Conservation (phyloP, 2,888 invertebrate species). For the Abrostola triplasia region DNA sequence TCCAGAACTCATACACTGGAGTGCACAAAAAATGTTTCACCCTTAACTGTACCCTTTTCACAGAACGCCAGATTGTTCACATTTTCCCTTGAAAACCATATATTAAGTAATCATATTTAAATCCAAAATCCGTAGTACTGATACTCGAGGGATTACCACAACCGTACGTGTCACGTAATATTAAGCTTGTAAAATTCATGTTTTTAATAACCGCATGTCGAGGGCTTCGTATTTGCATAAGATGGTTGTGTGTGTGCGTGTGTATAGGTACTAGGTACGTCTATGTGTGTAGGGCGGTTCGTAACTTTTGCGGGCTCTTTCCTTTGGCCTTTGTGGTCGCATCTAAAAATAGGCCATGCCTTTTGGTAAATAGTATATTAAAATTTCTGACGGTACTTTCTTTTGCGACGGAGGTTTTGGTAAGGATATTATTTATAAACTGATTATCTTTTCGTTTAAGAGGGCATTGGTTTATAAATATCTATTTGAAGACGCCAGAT, state of each 20-base stretch:
- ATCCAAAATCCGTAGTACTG: slow-evolving; percentile 58
- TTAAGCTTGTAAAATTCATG: slow-evolving; percentile 60
- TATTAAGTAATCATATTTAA: slow-evolving; percentile 63
- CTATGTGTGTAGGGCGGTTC: slow-evolving; percentile 17
- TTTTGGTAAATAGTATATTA: background rate
- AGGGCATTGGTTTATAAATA: no score
- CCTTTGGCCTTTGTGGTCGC: slow-evolving; percentile 1
- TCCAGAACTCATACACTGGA: slow-evolving; percentile 7
- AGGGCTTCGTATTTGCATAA: slow-evolving; percentile 52
- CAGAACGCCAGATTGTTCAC: slow-evolving; percentile 44
- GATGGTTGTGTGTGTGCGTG: slow-evolving; percentile 33
- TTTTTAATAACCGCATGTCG: slow-evolving; percentile 55
- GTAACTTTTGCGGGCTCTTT: slow-evolving; percentile 3
- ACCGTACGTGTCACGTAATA: slow-evolving; percentile 55
- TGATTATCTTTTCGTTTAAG: background rate
- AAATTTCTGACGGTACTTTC: background rate
- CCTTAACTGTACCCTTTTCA: slow-evolving; percentile 33
- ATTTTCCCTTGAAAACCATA: slow-evolving; percentile 49
- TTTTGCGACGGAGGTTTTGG: background rate
- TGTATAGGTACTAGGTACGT: slow-evolving; percentile 22
- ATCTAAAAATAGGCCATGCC: slow-evolving; percentile 1
- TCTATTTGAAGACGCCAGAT: no score
- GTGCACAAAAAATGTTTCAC: slow-evolving; percentile 12
- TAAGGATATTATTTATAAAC: background rate
- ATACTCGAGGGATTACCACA: slow-evolving; percentile 56